Percentiles rank a stretch among this genome's conserved stretches.
phyloP scores from a whole-genome alignment of 2,888 invertebrate species.

The Ectemnius lituratus region DNA sequence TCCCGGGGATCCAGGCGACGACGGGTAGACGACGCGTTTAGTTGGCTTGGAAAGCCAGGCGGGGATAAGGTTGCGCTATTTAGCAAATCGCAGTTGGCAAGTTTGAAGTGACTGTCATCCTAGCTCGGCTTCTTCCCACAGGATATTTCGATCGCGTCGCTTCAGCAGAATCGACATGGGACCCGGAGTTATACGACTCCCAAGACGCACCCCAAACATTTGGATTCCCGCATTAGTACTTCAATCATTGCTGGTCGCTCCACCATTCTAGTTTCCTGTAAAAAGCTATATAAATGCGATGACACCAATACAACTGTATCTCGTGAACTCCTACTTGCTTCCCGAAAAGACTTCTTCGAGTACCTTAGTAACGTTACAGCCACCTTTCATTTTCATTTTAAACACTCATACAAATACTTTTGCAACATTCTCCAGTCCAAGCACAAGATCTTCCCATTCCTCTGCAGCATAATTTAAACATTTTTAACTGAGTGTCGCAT shows the following conservation, averaged over 20 bases:
- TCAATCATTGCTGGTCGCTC: constrained; percentile 11
- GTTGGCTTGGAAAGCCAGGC: constrained; percentile 35
- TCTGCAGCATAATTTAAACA: too few relatives aligned
- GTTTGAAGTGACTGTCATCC: constrained; percentile 46
- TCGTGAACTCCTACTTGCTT: too few relatives aligned
- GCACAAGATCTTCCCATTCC: too few relatives aligned
- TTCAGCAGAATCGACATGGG: constrained; percentile 20
- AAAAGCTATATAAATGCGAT: too few relatives aligned
- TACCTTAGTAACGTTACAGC: too few relatives aligned
- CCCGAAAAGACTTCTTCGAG: too few relatives aligned
- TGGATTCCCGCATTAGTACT: constrained; percentile 18
- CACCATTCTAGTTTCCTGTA: constrained; percentile 14
- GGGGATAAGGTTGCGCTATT: constrained; percentile 43
- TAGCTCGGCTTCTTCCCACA: constrained; percentile 35
- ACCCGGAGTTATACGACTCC: constrained; percentile 37
- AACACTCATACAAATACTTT: too few relatives aligned
- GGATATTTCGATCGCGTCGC: constrained; percentile 42
- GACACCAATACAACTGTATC: too few relatives aligned
- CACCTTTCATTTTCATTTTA: too few relatives aligned
- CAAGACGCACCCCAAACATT: constrained; percentile 20
- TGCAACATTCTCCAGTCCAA: too few relatives aligned
- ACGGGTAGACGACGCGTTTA: constrained; percentile 8
- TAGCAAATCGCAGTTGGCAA: constrained; percentile 51
- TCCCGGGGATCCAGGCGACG: background rate
- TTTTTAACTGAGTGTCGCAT: too few relatives aligned